Conservation (phyloP, 1,140 invertebrate species). For the Panulirus ornatus region DNA sequence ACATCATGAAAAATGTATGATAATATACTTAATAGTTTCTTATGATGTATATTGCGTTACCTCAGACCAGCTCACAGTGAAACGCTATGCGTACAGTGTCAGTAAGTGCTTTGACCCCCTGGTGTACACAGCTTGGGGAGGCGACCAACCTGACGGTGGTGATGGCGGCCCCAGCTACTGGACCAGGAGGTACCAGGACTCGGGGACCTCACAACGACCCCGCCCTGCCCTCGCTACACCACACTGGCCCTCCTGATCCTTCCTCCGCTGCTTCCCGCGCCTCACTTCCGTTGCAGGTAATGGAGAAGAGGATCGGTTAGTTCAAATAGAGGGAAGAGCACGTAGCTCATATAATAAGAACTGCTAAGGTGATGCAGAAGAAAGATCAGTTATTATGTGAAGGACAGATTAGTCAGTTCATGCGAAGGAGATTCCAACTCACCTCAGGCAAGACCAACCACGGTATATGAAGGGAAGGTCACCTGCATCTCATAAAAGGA, state of each 20-base stretch:
- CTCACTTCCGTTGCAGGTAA: slow-evolving; percentile 40
- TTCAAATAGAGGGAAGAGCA: no score
- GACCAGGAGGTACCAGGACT: neutral
- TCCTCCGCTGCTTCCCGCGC: slow-evolving; percentile 37
- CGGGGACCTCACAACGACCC: neutral
- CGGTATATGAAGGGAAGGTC: no score
- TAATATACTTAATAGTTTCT: no score
- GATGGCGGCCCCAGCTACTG: neutral
- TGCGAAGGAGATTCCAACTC: no score
- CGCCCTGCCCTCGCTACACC: neutral
- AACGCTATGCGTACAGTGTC: neutral
- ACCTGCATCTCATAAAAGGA: no score
- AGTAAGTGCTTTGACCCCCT: neutral
- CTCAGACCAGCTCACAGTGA: neutral
- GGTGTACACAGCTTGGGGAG: neutral
- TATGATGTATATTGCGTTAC: neutral
- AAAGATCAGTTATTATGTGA: no score
- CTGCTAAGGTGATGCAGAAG: no score
- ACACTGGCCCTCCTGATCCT: neutral
- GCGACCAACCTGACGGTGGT: slow-evolving; percentile 4
- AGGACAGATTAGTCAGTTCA: no score
- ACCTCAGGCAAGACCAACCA: no score
- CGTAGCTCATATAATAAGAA: no score
- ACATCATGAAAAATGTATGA: no score
- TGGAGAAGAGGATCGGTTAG: neutral